Conservation (phyloP, 2,888 invertebrate species). For the Agelastica alni region DNA sequence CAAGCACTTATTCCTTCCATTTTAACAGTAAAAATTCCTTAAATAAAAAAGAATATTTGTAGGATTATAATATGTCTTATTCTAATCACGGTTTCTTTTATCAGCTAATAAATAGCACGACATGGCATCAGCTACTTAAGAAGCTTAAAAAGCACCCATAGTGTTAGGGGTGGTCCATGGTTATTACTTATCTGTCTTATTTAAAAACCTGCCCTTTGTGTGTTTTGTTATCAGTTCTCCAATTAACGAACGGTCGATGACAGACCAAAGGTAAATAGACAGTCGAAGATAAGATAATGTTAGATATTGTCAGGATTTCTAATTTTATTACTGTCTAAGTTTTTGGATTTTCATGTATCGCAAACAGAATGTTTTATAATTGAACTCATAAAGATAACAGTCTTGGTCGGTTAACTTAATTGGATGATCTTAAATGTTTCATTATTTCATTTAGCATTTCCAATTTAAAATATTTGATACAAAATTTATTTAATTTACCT, state of each 20-base stretch:
- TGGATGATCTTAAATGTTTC: neutral
- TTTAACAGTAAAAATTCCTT: no score
- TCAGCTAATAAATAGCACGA: slow-evolving; percentile 27
- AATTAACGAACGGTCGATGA: slow-evolving; percentile 33
- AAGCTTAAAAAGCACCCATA: slow-evolving; percentile 30
- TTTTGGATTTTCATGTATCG: slow-evolving; percentile 4
- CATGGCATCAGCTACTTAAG: slow-evolving; percentile 31
- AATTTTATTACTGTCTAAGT: slow-evolving; percentile 19
- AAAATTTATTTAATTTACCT: no score
- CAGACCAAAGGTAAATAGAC: slow-evolving; percentile 32
- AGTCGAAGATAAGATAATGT: slow-evolving; percentile 31
- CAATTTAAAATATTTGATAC: neutral
- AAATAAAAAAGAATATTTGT: no score
- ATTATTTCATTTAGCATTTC: neutral
- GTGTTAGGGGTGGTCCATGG: slow-evolving; percentile 36
- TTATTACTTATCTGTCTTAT: slow-evolving; percentile 34
- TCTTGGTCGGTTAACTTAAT: neutral
- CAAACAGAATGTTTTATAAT: slow-evolving; percentile 10
- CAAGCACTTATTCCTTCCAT: neutral
- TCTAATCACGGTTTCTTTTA: slow-evolving; percentile 21
- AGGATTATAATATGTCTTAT: no score
- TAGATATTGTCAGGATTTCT: slow-evolving; percentile 20
- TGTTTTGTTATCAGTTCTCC: slow-evolving; percentile 31
- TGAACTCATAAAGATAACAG: slow-evolving; percentile 13
- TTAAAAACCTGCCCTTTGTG: slow-evolving; percentile 33